These are phyloP conservation scores for Genyomyrus donnyi DNA, from an alignment of 2,113 vertebrate genomes.

Conservation along the genomic window DNA sequence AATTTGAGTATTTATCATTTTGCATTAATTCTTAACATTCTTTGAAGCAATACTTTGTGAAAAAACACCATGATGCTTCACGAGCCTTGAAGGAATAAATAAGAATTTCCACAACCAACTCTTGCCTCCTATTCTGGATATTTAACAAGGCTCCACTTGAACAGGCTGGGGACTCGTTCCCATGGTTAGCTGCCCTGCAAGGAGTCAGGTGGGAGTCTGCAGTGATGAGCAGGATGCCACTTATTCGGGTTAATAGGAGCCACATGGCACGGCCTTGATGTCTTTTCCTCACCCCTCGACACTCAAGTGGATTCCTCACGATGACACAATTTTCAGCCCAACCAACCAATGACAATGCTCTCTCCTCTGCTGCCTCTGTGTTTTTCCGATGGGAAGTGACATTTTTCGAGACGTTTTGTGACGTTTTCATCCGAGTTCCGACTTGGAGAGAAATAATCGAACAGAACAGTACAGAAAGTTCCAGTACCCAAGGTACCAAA, in stretches of 20 bases:
- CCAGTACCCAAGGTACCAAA: no score
- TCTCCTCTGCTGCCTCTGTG: not conserved
- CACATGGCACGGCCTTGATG: not conserved
- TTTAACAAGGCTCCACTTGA: not conserved
- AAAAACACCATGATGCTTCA: not conserved
- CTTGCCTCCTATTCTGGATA: no score
- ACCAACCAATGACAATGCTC: not conserved
- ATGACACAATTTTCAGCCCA: not conserved
- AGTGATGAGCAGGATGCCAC: not conserved
- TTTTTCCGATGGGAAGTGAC: not conserved
- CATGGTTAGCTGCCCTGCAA: not conserved
- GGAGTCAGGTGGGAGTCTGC: not conserved
- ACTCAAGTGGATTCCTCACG: not conserved
- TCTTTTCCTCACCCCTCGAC: not conserved
- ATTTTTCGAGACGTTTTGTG: no score
- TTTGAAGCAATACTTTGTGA: not conserved
- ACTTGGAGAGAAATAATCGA: no score
- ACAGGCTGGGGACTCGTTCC: not conserved
- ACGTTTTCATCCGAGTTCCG: no score
- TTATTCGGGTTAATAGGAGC: not conserved
- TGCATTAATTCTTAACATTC: not conserved
- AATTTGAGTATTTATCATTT: not conserved
- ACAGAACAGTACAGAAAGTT: not conserved
- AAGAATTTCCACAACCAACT: not conserved
- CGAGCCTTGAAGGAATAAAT: not conserved